Conservation (phyloP, 30 jellyfish, hydroid and myxozoan genomes). For the Nemopilema nomurai region DNA sequence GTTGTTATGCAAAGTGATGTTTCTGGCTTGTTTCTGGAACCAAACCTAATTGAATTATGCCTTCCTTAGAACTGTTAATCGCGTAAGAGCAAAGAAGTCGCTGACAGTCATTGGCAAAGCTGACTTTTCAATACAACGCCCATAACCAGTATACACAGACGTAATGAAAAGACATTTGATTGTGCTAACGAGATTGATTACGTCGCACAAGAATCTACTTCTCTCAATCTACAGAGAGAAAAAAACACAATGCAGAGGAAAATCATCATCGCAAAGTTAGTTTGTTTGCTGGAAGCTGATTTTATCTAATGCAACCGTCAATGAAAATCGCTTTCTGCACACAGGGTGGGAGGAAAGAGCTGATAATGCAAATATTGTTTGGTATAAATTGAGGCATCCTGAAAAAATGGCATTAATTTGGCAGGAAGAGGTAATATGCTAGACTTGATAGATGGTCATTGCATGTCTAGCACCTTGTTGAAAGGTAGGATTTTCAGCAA, state of each 20-base stretch:
- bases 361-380: neutral
- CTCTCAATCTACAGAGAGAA: neutral
- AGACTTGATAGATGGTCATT: neutral
- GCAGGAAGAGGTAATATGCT: neutral
- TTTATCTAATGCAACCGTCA: conserved; percentile 26
- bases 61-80: neutral
- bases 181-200: conserved; percentile 6
- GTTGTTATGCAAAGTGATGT: neutral
- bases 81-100: neutral
- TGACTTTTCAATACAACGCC: neutral
- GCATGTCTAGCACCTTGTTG: neutral
- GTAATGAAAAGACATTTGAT: conserved; percentile 5
- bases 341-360: conserved; percentile 1
- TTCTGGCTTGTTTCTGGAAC: neutral
- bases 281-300: conserved; percentile 11
- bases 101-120: neutral
- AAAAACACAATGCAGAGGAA: conserved; percentile 5
- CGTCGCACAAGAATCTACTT: neutral
- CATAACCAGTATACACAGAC: neutral
- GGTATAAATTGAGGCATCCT: neutral
- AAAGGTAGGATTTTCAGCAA: neutral
- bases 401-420: neutral
- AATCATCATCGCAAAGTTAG: neutral
- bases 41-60: neutral
- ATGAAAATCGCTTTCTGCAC: conserved; percentile 18